Evolutionary conservation across 2,797 vertebrate species (phyloP).

Genomic region (Argya squamiceps): DNA sequence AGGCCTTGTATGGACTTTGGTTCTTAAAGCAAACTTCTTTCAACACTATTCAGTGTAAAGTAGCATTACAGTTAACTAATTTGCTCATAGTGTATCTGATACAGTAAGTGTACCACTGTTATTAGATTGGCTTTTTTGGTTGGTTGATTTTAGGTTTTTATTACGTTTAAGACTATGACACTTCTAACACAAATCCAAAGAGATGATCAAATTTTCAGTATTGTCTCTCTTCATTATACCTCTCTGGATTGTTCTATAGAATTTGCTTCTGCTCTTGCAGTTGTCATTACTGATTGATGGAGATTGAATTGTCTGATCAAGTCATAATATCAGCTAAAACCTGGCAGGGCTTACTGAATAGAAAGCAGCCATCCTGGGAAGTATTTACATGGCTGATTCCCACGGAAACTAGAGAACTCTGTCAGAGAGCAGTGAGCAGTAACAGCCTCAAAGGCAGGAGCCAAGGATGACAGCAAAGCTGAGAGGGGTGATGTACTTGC

Average conservation of each 20-base stretch:
- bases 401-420: not conserved
- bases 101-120: not conserved
- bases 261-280: not conserved
- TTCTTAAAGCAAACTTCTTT: not conserved
- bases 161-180: not conserved
- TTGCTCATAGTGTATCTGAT: not conserved
- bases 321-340: not conserved
- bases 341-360: not conserved
- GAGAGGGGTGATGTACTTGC: not conserved
- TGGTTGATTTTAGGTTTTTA: not conserved
- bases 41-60: not conserved
- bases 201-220: not conserved
- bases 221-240: not conserved
- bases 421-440: not conserved
- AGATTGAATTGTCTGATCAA: not conserved
- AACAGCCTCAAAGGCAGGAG: not conserved
- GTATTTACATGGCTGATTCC: not conserved
- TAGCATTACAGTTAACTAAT: not conserved
- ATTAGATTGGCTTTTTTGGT: not conserved
- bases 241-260: not conserved
- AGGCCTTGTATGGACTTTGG: not conserved
- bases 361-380: not conserved
- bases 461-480: not conserved
- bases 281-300: not conserved
- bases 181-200: not conserved